Conservation (phyloP, 2,888 invertebrate species). For the Ophion costatus region DNA sequence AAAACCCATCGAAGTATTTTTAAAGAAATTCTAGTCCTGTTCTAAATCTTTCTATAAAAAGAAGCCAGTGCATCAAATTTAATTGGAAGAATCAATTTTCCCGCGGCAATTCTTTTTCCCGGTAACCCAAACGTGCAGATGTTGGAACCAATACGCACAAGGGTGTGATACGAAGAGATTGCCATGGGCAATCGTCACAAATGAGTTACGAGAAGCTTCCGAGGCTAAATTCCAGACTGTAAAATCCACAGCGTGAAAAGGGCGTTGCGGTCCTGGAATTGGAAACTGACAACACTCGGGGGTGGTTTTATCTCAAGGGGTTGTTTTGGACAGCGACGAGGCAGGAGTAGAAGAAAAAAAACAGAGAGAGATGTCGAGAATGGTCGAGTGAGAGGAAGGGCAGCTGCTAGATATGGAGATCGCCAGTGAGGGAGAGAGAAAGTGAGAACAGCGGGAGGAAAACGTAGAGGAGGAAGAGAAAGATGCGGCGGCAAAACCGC, state of each 20-base stretch:
- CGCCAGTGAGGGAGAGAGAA: constrained; percentile 27
- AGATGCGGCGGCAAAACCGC: constrained; percentile 42
- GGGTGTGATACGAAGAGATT: constrained; percentile 25
- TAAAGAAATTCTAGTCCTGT: too few relatives aligned
- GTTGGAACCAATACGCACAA: too few relatives aligned
- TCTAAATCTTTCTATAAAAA: too few relatives aligned
- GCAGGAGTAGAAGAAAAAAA: neutral
- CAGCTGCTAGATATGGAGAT: neutral
- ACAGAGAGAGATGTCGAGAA: too few relatives aligned
- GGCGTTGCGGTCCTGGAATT: constrained; percentile 29
- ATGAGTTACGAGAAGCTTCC: constrained; percentile 53
- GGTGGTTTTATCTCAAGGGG: constrained; percentile 40
- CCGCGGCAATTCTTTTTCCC: too few relatives aligned
- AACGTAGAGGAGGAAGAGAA: constrained; percentile 10
- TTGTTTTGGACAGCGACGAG: constrained; percentile 30
- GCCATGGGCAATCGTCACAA: constrained; percentile 49
- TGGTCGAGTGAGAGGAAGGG: too few relatives aligned
- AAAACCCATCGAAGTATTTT: too few relatives aligned
- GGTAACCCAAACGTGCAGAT: too few relatives aligned
- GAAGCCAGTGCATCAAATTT: too few relatives aligned
- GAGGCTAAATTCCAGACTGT: constrained; percentile 51
- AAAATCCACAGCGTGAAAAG: constrained; percentile 38
- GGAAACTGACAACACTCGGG: constrained; percentile 58
- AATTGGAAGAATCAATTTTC: too few relatives aligned
- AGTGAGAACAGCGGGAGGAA: constrained; percentile 21